Percentiles rank a stretch among this genome's conserved stretches.
Evolutionary conservation across 2,888 invertebrate genomes (phyloP).

Genomic region (Buathra laborator): DNA sequence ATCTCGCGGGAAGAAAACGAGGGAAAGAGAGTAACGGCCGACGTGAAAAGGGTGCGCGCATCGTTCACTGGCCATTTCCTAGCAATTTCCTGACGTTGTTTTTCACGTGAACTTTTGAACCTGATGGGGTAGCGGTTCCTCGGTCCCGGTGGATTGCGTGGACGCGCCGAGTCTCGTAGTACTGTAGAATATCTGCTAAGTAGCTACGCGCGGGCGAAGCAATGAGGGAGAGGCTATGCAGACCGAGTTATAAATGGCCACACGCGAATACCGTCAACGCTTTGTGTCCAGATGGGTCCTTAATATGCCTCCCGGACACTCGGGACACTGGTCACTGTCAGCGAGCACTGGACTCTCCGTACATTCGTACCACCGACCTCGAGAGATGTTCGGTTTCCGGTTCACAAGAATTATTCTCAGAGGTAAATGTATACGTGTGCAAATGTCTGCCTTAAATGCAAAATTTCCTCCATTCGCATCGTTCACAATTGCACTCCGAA

Average conservation of each 20-base stretch:
- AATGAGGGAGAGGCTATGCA: slow-evolving; percentile 68
- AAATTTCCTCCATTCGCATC: slow-evolving; percentile 6
- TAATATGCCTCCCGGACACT: slow-evolving; percentile 69
- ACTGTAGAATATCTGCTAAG: slow-evolving; percentile 81
- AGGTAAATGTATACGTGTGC: slow-evolving; percentile 24
- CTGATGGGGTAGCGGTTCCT: slow-evolving; percentile 33
- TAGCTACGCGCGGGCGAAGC: slow-evolving; percentile 72
- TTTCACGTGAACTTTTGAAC: slow-evolving; percentile 83
- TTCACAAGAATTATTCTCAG: slow-evolving; percentile 54
- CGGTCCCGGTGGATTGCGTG: slow-evolving; percentile 56
- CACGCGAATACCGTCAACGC: slow-evolving; percentile 75
- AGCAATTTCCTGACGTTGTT: slow-evolving; percentile 83
- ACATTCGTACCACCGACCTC: slow-evolving; percentile 33
- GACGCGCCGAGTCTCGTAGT: slow-evolving; percentile 34
- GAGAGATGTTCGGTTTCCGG: slow-evolving; percentile 60
- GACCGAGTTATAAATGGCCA: slow-evolving; percentile 80
- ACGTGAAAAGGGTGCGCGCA: slow-evolving; percentile 73
- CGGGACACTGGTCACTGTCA: slow-evolving; percentile 71
- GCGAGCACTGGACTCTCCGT: slow-evolving; percentile 37
- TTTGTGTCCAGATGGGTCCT: slow-evolving; percentile 78
- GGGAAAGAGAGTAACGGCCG: slow-evolving; percentile 67
- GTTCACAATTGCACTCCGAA: neutral
- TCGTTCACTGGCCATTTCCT: slow-evolving; percentile 80
- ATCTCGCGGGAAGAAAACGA: slow-evolving; percentile 54
- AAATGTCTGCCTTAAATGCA: slow-evolving; percentile 5